These are phyloP conservation scores for Drosophila subobscura DNA, from an alignment of 1,140 invertebrate genomes.

Conservation along the genomic window DNA sequence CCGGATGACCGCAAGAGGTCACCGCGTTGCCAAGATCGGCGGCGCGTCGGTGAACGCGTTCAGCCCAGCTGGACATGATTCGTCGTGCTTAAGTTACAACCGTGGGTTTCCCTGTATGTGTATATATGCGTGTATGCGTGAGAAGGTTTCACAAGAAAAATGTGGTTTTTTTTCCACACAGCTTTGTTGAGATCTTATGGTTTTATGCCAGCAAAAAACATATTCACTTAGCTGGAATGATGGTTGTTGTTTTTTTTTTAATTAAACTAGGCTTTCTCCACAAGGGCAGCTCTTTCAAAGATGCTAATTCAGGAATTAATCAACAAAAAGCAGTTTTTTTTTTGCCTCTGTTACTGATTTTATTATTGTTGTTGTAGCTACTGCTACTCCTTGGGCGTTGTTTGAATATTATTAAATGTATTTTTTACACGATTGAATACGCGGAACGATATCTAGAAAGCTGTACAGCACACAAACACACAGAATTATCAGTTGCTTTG, in stretches of 20 bases:
- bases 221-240: constrained; percentile 68
- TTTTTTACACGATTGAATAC: constrained; percentile 6
- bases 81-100: constrained; percentile 7
- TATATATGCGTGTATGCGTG: constrained; percentile 19
- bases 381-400: constrained; percentile 60
- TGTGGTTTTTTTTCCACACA: constrained; percentile 54
- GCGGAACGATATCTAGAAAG: neutral
- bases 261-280: too few species aligned
- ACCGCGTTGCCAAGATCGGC: constrained; percentile 94
- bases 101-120: constrained; percentile 31
- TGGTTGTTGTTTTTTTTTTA: constrained; percentile 37
- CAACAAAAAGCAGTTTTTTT: constrained; percentile 53
- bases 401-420: constrained; percentile 55
- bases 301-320: constrained; percentile 38
- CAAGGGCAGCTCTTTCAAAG: neutral
- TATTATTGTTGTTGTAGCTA: constrained; percentile 25
- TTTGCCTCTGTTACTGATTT: constrained; percentile 30
- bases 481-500: constrained; percentile 43
- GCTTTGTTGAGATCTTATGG: constrained; percentile 57
- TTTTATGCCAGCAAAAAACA: constrained; percentile 74
- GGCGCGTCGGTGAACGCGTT: constrained; percentile 93
- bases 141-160: constrained; percentile 70
- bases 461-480: neutral
- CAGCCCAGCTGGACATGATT: constrained; percentile 94
- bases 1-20: constrained; percentile 92